These are phyloP conservation scores for Otus sunia DNA, from an alignment of 2,113 vertebrate species.

Conservation along the genomic window DNA sequence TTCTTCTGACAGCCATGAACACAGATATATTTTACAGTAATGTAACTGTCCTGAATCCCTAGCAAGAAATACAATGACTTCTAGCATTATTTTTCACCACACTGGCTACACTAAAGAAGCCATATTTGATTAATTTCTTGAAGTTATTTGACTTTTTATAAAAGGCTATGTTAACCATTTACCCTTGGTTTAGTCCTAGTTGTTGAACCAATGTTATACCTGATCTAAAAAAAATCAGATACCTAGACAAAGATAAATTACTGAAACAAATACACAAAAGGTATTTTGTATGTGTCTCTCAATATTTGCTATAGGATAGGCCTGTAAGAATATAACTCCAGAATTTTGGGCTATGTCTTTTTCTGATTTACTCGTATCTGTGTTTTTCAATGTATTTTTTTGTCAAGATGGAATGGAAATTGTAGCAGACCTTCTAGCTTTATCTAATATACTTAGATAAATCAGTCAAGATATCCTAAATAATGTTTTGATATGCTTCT, in stretches of 20 bases:
- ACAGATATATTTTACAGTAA: slow-evolving; percentile 70
- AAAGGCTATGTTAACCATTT: slow-evolving; percentile 36
- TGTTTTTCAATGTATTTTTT: not conserved
- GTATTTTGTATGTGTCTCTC: not conserved
- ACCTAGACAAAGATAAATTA: not conserved
- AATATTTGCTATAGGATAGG: not conserved
- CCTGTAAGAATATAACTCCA: not conserved
- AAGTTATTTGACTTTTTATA: slow-evolving; percentile 47
- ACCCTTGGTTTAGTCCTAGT: slow-evolving; percentile 65
- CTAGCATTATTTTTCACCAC: slow-evolving; percentile 66
- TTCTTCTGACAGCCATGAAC: slow-evolving; percentile 78
- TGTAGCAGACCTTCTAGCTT: not conserved
- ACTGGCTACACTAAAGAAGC: slow-evolving; percentile 41
- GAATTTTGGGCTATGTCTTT: not conserved
- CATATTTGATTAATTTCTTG: slow-evolving; percentile 68
- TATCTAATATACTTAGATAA: not conserved
- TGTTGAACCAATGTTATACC: slow-evolving; percentile 1
- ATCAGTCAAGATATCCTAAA: not conserved
- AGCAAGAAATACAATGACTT: slow-evolving; percentile 63
- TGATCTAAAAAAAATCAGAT: not conserved
- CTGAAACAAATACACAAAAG: not conserved
- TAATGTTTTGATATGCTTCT: not conserved
- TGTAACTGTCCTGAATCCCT: slow-evolving; percentile 72
- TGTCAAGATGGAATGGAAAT: not conserved
- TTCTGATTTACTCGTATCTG: not conserved